Base-by-base conservation (phyloP, 2,113 vertebrate genomes). In the Bubo scandiacus region DNA sequence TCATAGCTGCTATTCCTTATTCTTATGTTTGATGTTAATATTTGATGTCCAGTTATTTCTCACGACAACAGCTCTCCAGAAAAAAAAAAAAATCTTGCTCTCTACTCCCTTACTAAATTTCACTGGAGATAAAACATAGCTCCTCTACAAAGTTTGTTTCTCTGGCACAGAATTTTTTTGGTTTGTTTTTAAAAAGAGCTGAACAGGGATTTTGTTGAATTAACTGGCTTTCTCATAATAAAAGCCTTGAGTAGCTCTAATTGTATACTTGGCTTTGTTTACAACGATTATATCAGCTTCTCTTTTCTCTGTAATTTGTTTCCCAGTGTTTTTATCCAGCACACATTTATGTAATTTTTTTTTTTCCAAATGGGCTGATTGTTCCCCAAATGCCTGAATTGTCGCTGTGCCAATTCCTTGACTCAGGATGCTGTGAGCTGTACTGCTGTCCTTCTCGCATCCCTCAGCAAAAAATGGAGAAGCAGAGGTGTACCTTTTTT, bases 231-330 rank as follows among this genome's bases (percentile, higher is more conserved):
- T 92, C 90, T 94, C 88, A 40, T 86, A 94, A 95, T 92, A 78
- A 93, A 89, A 95, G 88, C 83, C 80, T 93, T 95, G 68, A 95
- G 92, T 88, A 89, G 57, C 80, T 94, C 68, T 93, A 95, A 97
- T 96, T 96, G 92, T 92, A 90, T 86, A 88, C 92, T 95, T 91
- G 93, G 65, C 88, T 96, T 96, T 95, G 90, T 96, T 97, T 95
- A 93, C 92, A 83, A 71, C 79, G 85, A 88, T 97, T 92, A 54
- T 67, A 91, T 81, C 88, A 90, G 88, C 72, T 74, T 86, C 82
- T 93, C 80, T 94, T 73, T 88, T 74, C 88, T 74, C 70, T 83
- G 61, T 70, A 74, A 94, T 92, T 96, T 95, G 92, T 96, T 90
- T 86, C 43, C 57, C 52, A 92, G 34, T 30, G 47, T 93, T 95